Evolutionary conservation across 2,113 vertebrate genomes (phyloP), one percentile per base, ranked within the genome.

Genomic region (Anseranas semipalmata): DNA sequence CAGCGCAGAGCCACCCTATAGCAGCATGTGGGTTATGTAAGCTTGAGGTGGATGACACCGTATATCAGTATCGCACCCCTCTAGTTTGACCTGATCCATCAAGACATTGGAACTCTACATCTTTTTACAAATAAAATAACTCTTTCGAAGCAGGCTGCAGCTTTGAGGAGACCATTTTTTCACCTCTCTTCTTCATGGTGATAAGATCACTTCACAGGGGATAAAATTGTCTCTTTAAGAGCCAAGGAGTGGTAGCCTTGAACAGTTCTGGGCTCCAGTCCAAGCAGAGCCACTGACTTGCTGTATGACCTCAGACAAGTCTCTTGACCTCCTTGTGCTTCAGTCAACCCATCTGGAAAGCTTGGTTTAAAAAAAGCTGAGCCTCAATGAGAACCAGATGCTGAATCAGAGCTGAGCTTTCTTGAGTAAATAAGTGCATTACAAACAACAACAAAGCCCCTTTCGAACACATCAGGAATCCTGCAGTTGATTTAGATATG

Each of bases 241-340:
- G 86, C 91, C 94, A 95, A 96, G 96, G 95, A 96, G 80, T 95
- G 84, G 96, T 96, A 96, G 96, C 89, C 93, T 96, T 96, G 92
- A 91, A 95, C 94, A 55, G 84, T 93, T 96, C 96, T 96, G 96
- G 96, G 96, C 96, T 95, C 10, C 3, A n/a, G 63, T 97, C 96
- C 96, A 96, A 94, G 91, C 75, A 93, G 94, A 97, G 96, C 96
- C 96, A 97, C 96, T 95, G 96, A 96, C 95, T 97, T 92, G 95
- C 91, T 96, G 87, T 92, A 96, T 96, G 96, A 96, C 96, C 96
- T 96, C 96, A 96, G 96, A 97, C 95, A 94, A 97, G 96, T 97
- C 93, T 95, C 96, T 97, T 97, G 96, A 97, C 96, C 96, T 96
- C 84, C 74, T 96, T 96, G 87, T 96, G 95, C 87, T 96, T 95